phyloP scores from a whole-genome alignment of 2,888 invertebrate species.

The Ennomos quercinarius region DNA sequence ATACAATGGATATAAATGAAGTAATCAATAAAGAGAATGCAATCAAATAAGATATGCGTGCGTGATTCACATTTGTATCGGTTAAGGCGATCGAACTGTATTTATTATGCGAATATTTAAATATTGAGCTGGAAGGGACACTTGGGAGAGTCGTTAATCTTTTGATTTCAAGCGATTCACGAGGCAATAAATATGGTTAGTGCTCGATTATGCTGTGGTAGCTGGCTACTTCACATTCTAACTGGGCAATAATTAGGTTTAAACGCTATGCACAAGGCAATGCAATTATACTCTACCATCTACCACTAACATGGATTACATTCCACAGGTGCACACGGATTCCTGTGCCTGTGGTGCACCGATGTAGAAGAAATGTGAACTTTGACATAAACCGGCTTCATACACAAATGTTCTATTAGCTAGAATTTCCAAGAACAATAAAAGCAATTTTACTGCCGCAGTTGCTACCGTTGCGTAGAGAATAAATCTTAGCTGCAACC shows the following conservation, averaged over 20 bases:
- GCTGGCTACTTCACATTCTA: slow-evolving; percentile 11
- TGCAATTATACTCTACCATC: slow-evolving; percentile 39
- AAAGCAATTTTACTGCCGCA: slow-evolving; percentile 29
- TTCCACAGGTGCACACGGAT: slow-evolving; percentile 14
- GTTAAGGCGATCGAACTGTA: slow-evolving; percentile 28
- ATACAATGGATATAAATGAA: slow-evolving; percentile 50
- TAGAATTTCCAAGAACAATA: slow-evolving; percentile 33
- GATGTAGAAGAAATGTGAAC: slow-evolving; percentile 41
- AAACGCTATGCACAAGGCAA: slow-evolving; percentile 26
- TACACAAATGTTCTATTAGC: slow-evolving; percentile 33
- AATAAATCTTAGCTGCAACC: slow-evolving; percentile 30
- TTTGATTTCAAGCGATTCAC: slow-evolving; percentile 18
- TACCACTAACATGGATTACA: slow-evolving; percentile 8
- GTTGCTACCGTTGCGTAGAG: slow-evolving; percentile 22
- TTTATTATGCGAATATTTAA: slow-evolving; percentile 43
- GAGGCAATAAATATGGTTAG: slow-evolving; percentile 11
- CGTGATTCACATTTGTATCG: slow-evolving; percentile 45
- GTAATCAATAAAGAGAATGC: slow-evolving; percentile 47
- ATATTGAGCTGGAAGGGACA: slow-evolving; percentile 30
- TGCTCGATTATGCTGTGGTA: slow-evolving; percentile 16
- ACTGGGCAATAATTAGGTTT: slow-evolving; percentile 23
- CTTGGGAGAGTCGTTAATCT: slow-evolving; percentile 24
- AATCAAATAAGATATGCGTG: slow-evolving; percentile 45
- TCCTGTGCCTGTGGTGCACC: slow-evolving; percentile 4
- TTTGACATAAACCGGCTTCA: slow-evolving; percentile 44